Percentiles rank a stretch among this genome's conserved stretches.
These are phyloP conservation scores for Pinctada fucata DNA, from an alignment of 2,888 invertebrate genomes.

Conservation along the genomic window DNA sequence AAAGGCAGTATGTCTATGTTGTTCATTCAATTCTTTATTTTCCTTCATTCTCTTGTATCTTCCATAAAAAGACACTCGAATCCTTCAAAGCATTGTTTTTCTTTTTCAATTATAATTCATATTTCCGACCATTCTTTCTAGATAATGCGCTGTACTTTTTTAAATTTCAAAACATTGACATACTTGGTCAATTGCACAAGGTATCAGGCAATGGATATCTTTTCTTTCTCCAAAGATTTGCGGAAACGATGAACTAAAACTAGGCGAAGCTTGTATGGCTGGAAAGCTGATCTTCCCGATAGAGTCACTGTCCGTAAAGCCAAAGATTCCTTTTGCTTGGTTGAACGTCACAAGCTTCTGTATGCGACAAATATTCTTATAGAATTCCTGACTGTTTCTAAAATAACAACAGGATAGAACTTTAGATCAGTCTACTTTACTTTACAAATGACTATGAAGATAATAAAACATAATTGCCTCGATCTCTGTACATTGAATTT, in stretches of 20 bases:
- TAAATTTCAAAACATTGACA: not conserved
- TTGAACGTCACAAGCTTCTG: slow-evolving; percentile 98
- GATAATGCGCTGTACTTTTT: not conserved
- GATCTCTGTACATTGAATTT: no score
- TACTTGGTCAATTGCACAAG: slow-evolving; percentile 98
- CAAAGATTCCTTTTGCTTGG: slow-evolving; percentile 98
- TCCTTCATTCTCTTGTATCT: no score
- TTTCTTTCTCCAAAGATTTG: slow-evolving; percentile 88
- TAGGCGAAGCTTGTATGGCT: slow-evolving; percentile 96
- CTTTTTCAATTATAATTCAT: not conserved
- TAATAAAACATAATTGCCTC: no score
- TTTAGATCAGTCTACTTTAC: slow-evolving; percentile 6
- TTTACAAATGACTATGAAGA: no score
- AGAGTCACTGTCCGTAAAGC: slow-evolving; percentile 95
- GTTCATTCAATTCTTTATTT: no score
- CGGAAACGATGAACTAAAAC: slow-evolving; percentile 83
- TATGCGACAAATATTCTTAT: slow-evolving; percentile 93
- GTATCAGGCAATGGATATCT: slow-evolving; percentile 90
- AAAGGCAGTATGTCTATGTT: no score
- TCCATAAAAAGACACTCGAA: no score
- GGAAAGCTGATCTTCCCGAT: slow-evolving; percentile 99
- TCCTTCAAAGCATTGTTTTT: no score
- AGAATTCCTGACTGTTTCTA: slow-evolving; percentile 92
- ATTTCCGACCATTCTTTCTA: not conserved
- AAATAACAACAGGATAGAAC: no score